Percentiles rank a stretch among this genome's conserved stretches.
Conservation (phyloP, 2,113 vertebrate species). For the Phaethornis superciliosus region DNA sequence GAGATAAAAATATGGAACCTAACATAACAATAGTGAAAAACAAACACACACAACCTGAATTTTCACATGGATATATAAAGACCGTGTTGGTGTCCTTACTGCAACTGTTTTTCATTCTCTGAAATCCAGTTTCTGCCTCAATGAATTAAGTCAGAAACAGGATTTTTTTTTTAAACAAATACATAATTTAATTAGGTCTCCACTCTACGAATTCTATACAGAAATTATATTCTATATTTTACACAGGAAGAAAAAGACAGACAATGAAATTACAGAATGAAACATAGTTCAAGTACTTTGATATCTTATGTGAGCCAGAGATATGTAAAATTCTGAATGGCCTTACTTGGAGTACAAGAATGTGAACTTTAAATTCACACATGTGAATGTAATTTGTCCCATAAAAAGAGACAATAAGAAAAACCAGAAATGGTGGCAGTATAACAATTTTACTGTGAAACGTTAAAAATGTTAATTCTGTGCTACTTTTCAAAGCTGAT, state of each 20-base stretch:
- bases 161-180: background rate
- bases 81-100: background rate
- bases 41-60: background rate
- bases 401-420: accelerated
- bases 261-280: background rate
- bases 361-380: background rate
- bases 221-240: too few species aligned
- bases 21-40: background rate
- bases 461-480: background rate
- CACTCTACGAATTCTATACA: background rate
- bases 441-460: background rate
- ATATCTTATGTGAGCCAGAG: background rate
- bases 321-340: background rate
- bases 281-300: background rate
- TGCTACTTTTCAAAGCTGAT: background rate
- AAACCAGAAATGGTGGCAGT: background rate
- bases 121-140: background rate
- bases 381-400: background rate
- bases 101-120: background rate
- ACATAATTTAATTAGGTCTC: background rate
- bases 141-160: background rate
- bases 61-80: background rate
- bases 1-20: background rate
- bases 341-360: background rate
- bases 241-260: background rate